Base-by-base conservation (phyloP, 2,888 invertebrate genomes). In the Prostheceraeus crozeri region DNA sequence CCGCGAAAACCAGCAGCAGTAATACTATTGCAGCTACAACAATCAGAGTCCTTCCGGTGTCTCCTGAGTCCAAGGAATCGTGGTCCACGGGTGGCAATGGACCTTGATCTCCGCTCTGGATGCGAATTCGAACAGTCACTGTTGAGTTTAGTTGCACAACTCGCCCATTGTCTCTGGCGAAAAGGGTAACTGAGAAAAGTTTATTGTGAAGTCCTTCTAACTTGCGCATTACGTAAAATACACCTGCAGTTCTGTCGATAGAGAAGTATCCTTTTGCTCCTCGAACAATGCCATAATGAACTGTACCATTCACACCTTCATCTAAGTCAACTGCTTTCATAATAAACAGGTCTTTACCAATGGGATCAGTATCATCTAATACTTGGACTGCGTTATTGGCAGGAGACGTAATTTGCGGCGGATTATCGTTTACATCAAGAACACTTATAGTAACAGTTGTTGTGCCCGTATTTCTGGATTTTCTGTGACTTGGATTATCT, bases 341-440 rank as follows among this genome's bases (percentile, higher is more conserved):
- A 4, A 21, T 8, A 21, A 56, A 56, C 4, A 56, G 3, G 11
- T 10, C 10, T n/a, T 56, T 56, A 6, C 56, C 56, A 56, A 27
- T 56, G 4, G 30, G n/a, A 6, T 6, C 6, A 19, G n/a, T 8
- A n/a, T 6, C n/a, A 51, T 30, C 14, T n/a, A 56, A 3, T 8
- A 56, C 14, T 8, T 16, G 11, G n/a, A 51, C 56, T n/a, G 14
- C 21, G 19, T 35, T 19, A 23, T 25, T 25, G n/a, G 19, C 16
- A 4, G 56, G 56, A 3, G 33, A 40, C n/a, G 6, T 14, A 19
- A 56, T 40, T 8, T 51, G 23, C 6, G 56, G 56, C 4, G 56
- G 3, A 23, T 56, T 56, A 21, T 56, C 56, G 16, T 56, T 56
- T 27, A 8, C 46, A 51, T 56, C 56, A 8, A 56, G 36, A 14